Base-by-base conservation (phyloP, 2,888 invertebrate species). In the Meiosimyza decipiens region DNA sequence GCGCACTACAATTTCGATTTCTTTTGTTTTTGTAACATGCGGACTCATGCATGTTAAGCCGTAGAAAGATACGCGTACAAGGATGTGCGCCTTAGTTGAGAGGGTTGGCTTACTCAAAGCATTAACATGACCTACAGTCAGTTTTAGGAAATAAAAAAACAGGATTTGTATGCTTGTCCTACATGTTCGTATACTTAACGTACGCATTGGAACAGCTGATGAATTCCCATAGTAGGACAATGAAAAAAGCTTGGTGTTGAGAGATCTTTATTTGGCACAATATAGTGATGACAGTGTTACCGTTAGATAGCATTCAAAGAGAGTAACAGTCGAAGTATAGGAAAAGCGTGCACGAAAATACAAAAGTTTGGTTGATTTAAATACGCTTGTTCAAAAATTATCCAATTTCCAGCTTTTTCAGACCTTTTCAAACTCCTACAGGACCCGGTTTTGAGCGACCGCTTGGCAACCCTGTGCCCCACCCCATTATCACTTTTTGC, bases 91-190 rank as follows among this genome's bases (percentile, higher is more conserved):
- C 12, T 40, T 40, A 40, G 9, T 40, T 40, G 9, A 11, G 33
- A 22, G 51, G 68, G 68, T 59, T 74, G 73, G 73, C 73, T 73
- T 72, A 72, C 71, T 66, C 74, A 74, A 73, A 69, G 71, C 68
- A 74, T 73, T 77, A 71, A 74, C 75, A 72, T 73, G 72, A 72
- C 67, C 67, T 40, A 49, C 51, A 67, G 40, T 40, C 40, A 40
- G 40, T 40, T 40, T 40, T 65, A 54, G 51, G 65, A 40, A 50
- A 18, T 22, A n/a, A 13, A 33, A 49, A 50, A 7, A 22, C 52
- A 54, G 16, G 55, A 40, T 55, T 67, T 40, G 22, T 49, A 28
- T 67, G 72, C 76, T 75, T 76, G 76, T 76, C 70, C 74, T 60
- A 74, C 74, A 74, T 73, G 71, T 71, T 65, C 64, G 73, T 40